phyloP scores from a whole-genome alignment of 2,113 vertebrate species.

The Eubucco bourcierii region DNA sequence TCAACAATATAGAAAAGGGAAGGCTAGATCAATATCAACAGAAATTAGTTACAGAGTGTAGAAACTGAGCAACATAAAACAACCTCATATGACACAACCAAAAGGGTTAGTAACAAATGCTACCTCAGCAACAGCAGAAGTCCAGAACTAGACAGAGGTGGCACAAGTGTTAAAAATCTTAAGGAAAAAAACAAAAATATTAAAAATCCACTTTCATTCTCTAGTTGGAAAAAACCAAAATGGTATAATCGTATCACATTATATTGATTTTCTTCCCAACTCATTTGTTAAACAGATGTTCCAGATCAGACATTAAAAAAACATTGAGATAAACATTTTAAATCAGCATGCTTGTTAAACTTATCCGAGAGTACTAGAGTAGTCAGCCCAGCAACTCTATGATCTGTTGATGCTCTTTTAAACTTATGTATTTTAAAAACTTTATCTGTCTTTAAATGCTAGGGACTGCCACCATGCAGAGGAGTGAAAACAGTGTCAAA shows the following conservation, averaged over 20 bases:
- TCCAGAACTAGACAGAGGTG: neutral
- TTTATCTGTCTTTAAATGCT: neutral
- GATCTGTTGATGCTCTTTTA: slow-evolving; percentile 24
- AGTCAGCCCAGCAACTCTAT: neutral
- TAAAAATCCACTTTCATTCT: slow-evolving; percentile 45
- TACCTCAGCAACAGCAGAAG: neutral
- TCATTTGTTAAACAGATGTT: slow-evolving; percentile 66
- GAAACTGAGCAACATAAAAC: neutral
- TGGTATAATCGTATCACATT: slow-evolving; percentile 46
- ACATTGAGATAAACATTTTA: slow-evolving; percentile 27
- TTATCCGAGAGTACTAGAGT: neutral
- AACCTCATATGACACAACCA: neutral
- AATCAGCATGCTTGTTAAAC: slow-evolving; percentile 50
- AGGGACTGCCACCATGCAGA: neutral
- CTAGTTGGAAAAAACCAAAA: slow-evolving; percentile 59
- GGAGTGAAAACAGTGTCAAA: slow-evolving; percentile 44
- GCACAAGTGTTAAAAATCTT: slow-evolving; percentile 14
- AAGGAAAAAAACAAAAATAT: slow-evolving; percentile 30
- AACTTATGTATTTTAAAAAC: neutral
- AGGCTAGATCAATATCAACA: neutral
- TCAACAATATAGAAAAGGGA: neutral
- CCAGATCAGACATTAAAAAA: slow-evolving; percentile 63
- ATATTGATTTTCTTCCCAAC: slow-evolving; percentile 58
- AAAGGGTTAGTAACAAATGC: neutral
- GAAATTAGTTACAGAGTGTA: neutral